Percentiles rank a stretch among this genome's conserved stretches.
Conservation (phyloP, 2,888 invertebrate genomes). For the Xylota segnis region DNA sequence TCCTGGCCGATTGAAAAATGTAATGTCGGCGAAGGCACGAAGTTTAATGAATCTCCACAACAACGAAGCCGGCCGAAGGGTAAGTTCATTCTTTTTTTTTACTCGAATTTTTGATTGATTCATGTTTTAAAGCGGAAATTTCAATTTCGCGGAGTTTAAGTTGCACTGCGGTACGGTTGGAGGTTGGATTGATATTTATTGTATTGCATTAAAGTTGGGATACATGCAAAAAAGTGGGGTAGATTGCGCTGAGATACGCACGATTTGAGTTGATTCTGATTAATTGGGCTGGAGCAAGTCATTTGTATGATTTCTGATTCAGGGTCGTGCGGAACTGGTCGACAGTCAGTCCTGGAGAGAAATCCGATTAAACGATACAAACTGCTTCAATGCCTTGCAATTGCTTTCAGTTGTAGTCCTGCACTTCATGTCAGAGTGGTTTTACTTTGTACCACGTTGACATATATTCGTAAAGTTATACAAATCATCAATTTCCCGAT, state of each 20-base stretch:
- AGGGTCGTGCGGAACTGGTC: background rate
- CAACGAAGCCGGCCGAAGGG: constrained; percentile 98
- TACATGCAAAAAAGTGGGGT: background rate
- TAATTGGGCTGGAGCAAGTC: constrained; percentile 5
- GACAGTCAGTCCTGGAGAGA: background rate
- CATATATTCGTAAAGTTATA: too few relatives aligned
- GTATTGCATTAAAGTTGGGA: constrained; percentile 9
- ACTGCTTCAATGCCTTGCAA: too few relatives aligned
- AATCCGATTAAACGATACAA: background rate
- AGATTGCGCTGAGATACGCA: background rate
- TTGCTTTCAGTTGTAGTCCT: too few relatives aligned
- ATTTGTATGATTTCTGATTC: background rate
- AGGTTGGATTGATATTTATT: constrained; percentile 23
- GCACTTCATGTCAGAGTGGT: too few relatives aligned
- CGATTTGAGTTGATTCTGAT: constrained; percentile 20
- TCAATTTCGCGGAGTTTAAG: constrained; percentile 2
- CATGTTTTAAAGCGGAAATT: constrained; percentile 13
- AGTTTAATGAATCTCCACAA: constrained; percentile 99
- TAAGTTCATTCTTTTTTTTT: constrained; percentile 85
- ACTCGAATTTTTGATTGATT: constrained; percentile 11
- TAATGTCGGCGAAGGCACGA: constrained; percentile 86
- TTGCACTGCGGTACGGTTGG: background rate
- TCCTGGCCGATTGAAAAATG: constrained; percentile 79
- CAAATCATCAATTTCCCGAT: too few relatives aligned
- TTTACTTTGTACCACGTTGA: too few relatives aligned